A percentile compares a stretch with the other conserved stretches of the same genome.
phyloP scores from a whole-genome alignment of 2,888 invertebrate species.

The Gibbula magus region DNA sequence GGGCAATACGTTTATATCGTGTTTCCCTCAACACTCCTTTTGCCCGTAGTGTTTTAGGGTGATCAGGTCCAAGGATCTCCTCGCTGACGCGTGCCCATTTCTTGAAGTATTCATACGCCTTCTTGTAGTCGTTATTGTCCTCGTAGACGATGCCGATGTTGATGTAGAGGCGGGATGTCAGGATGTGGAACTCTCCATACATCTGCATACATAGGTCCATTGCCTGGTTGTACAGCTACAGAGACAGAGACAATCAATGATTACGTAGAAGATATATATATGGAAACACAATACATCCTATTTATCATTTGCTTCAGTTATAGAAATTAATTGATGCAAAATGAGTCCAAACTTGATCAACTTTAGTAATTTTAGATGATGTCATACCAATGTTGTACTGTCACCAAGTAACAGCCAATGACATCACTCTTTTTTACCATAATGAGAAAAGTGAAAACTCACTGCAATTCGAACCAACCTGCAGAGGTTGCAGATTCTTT shows the following conservation, averaged over 20 bases:
- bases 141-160: slow-evolving; percentile 74
- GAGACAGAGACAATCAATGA: neutral
- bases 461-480: too few species aligned
- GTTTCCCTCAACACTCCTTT: slow-evolving; percentile 72
- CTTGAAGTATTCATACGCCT: slow-evolving; percentile 72
- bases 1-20: slow-evolving; percentile 69
- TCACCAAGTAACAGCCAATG: too few species aligned
- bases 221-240: slow-evolving; percentile 72
- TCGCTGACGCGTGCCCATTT: slow-evolving; percentile 73
- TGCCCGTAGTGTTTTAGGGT: slow-evolving; percentile 73
- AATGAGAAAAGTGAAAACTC: too few species aligned
- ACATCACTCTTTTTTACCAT: too few species aligned
- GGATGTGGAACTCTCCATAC: slow-evolving; percentile 72
- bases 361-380: too few species aligned
- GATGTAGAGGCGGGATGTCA: slow-evolving; percentile 72
- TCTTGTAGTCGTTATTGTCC: slow-evolving; percentile 72
- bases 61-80: slow-evolving; percentile 72
- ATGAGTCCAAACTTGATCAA: too few species aligned
- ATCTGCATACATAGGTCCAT: slow-evolving; percentile 74
- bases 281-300: too few species aligned
- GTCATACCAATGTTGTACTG: too few species aligned
- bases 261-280: too few species aligned
- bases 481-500: too few species aligned
- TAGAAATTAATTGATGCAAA: too few species aligned
- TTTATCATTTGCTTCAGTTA: too few species aligned